phyloP scores from a whole-genome alignment of 2,888 invertebrate genomes.

The Hanleya hanleyi region DNA sequence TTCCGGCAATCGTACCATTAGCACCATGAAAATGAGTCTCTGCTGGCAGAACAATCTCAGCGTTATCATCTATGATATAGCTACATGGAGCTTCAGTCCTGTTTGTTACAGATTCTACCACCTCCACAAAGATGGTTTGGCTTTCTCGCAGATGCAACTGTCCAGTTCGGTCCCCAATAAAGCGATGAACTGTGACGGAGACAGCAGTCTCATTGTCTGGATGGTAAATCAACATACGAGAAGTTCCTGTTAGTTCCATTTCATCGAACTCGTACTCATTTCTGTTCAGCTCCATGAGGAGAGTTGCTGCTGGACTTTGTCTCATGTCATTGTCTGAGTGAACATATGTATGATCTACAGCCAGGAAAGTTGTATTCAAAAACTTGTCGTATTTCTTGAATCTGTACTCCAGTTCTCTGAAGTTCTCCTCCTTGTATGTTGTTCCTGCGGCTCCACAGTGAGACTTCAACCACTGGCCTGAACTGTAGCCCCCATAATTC shows the following conservation, averaged over 20 bases:
- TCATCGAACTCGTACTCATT: conserved; percentile 54
- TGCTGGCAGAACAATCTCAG: conserved; percentile 52
- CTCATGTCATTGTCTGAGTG: conserved; percentile 48
- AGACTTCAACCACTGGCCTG: conserved; percentile 16
- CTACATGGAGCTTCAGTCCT: conserved; percentile 58
- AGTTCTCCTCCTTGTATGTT: conserved; percentile 55
- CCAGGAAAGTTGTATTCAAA: conserved; percentile 53
- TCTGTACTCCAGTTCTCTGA: conserved; percentile 53
- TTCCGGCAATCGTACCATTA: conserved; percentile 51
- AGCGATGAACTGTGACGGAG: conserved; percentile 46
- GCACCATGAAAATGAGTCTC: conserved; percentile 60
- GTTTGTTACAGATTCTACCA: conserved; percentile 52
- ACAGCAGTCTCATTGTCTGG: conserved; percentile 39
- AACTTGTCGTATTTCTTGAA: conserved; percentile 54
- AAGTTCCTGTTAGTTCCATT: conserved; percentile 52
- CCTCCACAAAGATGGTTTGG: conserved; percentile 54
- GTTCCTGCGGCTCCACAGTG: conserved; percentile 60
- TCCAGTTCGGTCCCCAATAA: conserved; percentile 59
- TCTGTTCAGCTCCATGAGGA: conserved; percentile 47
- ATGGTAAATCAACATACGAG: conserved; percentile 50
- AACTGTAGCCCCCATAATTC: conserved; percentile 54
- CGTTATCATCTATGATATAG: conserved; percentile 50
- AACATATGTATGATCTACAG: conserved; percentile 52
- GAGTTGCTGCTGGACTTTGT: conserved; percentile 48
- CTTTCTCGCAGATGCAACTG: conserved; percentile 46